These are phyloP conservation scores for Agrochola macilenta DNA, from an alignment of 2,888 invertebrate species.

Conservation along the genomic window DNA sequence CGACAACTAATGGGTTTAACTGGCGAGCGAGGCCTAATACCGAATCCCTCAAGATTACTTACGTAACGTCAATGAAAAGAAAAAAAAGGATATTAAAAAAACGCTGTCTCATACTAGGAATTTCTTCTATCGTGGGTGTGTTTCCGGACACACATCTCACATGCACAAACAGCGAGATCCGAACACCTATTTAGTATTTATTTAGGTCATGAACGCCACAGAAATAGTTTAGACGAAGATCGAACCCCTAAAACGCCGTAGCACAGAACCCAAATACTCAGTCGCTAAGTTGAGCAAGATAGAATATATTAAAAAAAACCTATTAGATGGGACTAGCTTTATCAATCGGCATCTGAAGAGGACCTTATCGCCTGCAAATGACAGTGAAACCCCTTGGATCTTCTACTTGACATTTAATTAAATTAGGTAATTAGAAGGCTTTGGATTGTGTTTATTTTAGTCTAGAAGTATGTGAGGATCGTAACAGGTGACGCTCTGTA, in stretches of 20 bases:
- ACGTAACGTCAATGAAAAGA: no score
- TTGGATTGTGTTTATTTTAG: no score
- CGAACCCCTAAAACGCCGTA: no score
- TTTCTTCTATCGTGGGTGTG: neutral
- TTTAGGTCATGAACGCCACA: no score
- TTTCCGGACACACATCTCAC: neutral
- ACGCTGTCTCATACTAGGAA: neutral
- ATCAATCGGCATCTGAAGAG: constrained; percentile 7
- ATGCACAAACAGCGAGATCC: neutral
- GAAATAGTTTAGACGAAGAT: neutral
- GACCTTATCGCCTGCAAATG: constrained; percentile 11
- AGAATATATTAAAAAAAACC: neutral
- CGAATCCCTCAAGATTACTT: no score
- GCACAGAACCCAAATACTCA: neutral
- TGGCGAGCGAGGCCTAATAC: neutral
- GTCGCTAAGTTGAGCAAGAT: neutral
- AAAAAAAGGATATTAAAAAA: neutral
- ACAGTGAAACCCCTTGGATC: neutral
- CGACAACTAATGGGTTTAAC: neutral
- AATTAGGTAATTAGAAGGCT: no score
- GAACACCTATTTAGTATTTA: no score
- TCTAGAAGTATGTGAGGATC: no score
- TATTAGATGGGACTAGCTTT: constrained; percentile 4
- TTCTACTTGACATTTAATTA: no score
- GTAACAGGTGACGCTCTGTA: no score